Conservation (phyloP, 2,888 invertebrate species). For the Helicoverpa assulta region DNA sequence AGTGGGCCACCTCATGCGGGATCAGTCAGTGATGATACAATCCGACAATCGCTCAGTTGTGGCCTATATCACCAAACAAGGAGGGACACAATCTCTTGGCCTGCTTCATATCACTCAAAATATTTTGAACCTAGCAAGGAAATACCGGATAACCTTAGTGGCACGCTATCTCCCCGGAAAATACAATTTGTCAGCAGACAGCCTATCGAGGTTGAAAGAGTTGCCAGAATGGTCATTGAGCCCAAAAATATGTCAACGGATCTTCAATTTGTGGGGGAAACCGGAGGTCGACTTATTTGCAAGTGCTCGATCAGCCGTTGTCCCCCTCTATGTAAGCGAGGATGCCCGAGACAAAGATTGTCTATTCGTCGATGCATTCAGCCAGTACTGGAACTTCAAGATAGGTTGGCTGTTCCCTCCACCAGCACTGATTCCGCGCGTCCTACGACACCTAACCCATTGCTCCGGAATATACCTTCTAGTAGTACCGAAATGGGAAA, state of each 20-base stretch:
- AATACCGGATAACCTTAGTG: background rate
- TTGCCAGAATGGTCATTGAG: constrained; percentile 2
- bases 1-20: background rate
- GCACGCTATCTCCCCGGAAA: background rate
- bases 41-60: constrained; percentile 1
- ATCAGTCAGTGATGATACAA: background rate
- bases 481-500: constrained; percentile 45
- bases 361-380: constrained; percentile 5
- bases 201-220: background rate
- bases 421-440: constrained; percentile 12
- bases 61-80: background rate
- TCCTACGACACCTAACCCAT: constrained; percentile 50
- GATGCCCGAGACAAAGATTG: background rate
- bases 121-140: background rate
- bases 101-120: background rate
- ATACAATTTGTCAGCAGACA: constrained; percentile 1
- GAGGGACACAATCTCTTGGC: background rate
- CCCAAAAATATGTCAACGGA: background rate
- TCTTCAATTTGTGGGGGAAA: background rate
- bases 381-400: constrained; percentile 29
- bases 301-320: background rate
- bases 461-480: constrained; percentile 42
- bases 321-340: background rate
- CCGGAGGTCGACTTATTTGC: constrained; percentile 7
- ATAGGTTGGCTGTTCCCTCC: constrained; percentile 48